Percentiles rank a stretch among this genome's conserved stretches.
These are phyloP conservation scores for Allygus modestus DNA, from an alignment of 2,888 invertebrate species.

Conservation along the genomic window DNA sequence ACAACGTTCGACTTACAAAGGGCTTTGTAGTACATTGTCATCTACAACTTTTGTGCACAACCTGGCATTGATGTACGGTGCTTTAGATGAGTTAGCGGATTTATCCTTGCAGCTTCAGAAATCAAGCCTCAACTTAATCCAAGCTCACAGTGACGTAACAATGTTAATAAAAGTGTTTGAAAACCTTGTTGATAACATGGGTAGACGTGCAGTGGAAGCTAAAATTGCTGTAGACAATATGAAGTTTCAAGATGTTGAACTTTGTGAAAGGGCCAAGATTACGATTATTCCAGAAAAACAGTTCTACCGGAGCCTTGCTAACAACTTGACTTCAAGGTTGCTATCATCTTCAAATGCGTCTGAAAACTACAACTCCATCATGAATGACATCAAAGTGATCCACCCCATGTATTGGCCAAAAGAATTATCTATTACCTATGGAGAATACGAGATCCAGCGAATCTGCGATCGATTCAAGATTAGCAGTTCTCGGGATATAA, in stretches of 20 bases:
- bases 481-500: too few relatives aligned
- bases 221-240: neutral
- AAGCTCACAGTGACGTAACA: neutral
- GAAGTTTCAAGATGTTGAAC: neutral
- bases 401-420: slow-evolving; percentile 21
- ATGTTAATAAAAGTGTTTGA: neutral
- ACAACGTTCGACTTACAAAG: neutral
- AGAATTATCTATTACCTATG: neutral
- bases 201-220: too few relatives aligned
- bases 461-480: too few relatives aligned
- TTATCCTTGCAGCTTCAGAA: slow-evolving; percentile 8
- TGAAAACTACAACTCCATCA: neutral
- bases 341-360: too few relatives aligned
- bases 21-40: slow-evolving; percentile 3
- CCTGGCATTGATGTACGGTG: too few relatives aligned
- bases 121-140: too few relatives aligned
- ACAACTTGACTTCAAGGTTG: slow-evolving; percentile 6
- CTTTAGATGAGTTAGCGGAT: too few relatives aligned
- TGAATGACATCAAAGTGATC: slow-evolving; percentile 38
- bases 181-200: too few relatives aligned
- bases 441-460: neutral
- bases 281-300: slow-evolving; percentile 46
- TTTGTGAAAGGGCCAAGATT: too few relatives aligned
- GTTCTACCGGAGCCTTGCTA: slow-evolving; percentile 8
- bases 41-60: slow-evolving; percentile 27